Base-by-base conservation (phyloP, 2,797 vertebrate genomes). In the Hephaestus fuliginosus region DNA sequence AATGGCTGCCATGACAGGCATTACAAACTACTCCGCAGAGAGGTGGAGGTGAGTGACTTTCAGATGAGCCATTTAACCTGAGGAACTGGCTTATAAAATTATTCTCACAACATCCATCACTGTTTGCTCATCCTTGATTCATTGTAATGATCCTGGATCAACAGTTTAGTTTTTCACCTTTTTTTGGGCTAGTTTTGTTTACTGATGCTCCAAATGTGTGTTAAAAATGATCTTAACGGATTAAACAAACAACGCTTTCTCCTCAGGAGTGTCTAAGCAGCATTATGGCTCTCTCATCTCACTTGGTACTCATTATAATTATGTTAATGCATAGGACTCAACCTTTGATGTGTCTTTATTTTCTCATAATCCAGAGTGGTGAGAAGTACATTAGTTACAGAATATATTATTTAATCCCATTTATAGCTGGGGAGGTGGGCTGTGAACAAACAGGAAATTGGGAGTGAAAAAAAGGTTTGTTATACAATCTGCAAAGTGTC, bases 401-500 rank as follows among this genome's bases (percentile, higher is more conserved):
- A 86, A 56, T 49, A 20, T 43, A 63, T 76, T 39, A 56, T 70
- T 80, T 36, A 51, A 78, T 74, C 62, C 13, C 10, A 69, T 85
- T 78, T 77, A 80, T 74, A 76, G 60, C 22, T 70, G 39, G 56
- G 17, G 39, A 75, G 52, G 72, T 74, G 66, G 74, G 57, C 43
- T 39, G 71, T 51, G 53, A 82, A 70, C 39, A 77, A 82, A 85
- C 51, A 74, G 71, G 60, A 88, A 82, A 81, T 69, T 78, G n/a
- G 39, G 43, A 48, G 41, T 70, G 51, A 63, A 62, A 77, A 61
- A 75, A 33, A 57, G 80, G 60, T 80, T 83, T 70, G 70, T 88
- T 88, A 87, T 78, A 85, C 83, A 92, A 91, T 72, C 71, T 1
- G 53, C 57, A 73, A 83, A 88, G 68, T 76, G 76, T 87, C 80